These are phyloP conservation scores for Propithecus coquereli DNA, from an alignment of 2,113 vertebrate species.

Conservation along the genomic window DNA sequence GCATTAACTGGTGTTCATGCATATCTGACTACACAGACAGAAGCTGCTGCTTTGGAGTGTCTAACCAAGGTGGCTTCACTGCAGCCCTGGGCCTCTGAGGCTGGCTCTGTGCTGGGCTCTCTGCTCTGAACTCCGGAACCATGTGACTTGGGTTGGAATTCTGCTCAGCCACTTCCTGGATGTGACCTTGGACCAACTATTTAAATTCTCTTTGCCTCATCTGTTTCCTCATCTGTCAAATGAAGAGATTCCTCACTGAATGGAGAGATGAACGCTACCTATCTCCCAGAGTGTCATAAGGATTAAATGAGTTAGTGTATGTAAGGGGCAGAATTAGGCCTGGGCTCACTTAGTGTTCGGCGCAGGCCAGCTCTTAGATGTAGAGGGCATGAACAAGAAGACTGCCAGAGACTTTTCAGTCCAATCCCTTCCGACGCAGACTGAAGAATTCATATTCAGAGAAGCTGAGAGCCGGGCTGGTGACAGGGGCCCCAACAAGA, in stretches of 20 bases:
- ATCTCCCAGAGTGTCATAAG: not conserved
- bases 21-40: fast-evolving
- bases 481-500: not conserved
- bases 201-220: not conserved
- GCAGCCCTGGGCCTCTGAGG: fast-evolving
- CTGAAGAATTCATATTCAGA: not conserved
- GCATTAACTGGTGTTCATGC: fast-evolving
- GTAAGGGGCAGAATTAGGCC: fast-evolving
- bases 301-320: fast-evolving
- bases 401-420: fast-evolving
- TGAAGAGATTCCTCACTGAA: not conserved
- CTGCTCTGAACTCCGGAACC: not conserved
- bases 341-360: fast-evolving
- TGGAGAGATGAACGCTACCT: not conserved
- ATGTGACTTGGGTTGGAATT: too few relatives aligned
- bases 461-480: not conserved
- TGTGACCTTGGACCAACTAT: not conserved
- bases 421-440: fast-evolving
- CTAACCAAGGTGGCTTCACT: fast-evolving
- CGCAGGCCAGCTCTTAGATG: fast-evolving
- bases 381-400: fast-evolving
- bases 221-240: not conserved
- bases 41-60: fast-evolving
- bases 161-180: not conserved
- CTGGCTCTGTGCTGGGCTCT: fast-evolving